Conservation (phyloP, 2,797 vertebrate species). For the Danio choprae region DNA sequence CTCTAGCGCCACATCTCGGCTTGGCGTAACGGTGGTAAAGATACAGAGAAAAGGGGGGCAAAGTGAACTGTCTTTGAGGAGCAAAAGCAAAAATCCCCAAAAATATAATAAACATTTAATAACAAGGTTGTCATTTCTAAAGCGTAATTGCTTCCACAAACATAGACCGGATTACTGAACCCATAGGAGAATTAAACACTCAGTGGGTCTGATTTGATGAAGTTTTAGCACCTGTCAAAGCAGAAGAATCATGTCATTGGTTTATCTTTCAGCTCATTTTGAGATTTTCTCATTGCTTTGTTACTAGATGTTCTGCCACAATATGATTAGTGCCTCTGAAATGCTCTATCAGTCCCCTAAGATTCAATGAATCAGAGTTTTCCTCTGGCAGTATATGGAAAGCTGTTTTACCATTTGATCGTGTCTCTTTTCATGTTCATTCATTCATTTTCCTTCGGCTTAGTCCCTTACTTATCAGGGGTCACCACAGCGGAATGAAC, state of each 20-base stretch:
- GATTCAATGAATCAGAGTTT: constrained; percentile 3
- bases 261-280: constrained; percentile 30
- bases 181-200: background rate
- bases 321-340: constrained; percentile 19
- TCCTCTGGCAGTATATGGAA: background rate
- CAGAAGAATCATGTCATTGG: constrained; percentile 23
- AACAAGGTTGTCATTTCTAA: background rate
- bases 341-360: constrained; percentile 16
- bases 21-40: background rate
- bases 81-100: background rate
- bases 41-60: background rate
- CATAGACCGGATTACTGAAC: background rate
- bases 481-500: no score
- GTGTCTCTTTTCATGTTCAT: no score
- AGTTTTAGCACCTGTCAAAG: constrained; percentile 36
- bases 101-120: background rate
- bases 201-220: constrained; percentile 1
- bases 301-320: constrained; percentile 23
- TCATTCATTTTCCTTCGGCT: no score
- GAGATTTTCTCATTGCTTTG: background rate
- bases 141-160: background rate
- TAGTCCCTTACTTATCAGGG: no score
- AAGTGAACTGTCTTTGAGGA: background rate
- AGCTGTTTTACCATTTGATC: no score
- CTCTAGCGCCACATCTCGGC: constrained; percentile 50